Percentiles rank a stretch among this genome's conserved stretches.
These are phyloP conservation scores for Periophthalmodon schlosseri DNA, from an alignment of 2,113 vertebrate genomes.

Conservation along the genomic window DNA sequence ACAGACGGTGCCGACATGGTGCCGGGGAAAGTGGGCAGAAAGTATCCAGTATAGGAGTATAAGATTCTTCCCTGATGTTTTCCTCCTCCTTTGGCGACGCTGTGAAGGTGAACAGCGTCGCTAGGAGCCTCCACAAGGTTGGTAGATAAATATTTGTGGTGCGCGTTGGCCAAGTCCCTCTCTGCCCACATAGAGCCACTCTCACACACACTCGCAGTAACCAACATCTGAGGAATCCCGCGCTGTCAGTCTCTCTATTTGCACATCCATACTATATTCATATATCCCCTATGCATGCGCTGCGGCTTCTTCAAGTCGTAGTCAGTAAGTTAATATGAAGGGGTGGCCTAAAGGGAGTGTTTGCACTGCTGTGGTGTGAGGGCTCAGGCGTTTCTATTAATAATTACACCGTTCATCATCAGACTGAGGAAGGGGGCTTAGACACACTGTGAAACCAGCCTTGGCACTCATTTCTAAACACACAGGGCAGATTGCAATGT, in stretches of 20 bases:
- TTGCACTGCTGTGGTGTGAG: not conserved
- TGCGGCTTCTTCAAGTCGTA: conserved; percentile 9
- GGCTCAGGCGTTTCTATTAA: conserved; percentile 42
- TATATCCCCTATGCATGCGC: not conserved
- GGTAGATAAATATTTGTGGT: conserved; percentile 68
- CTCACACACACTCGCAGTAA: not conserved
- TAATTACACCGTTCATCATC: conserved; percentile 64
- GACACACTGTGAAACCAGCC: conserved; percentile 22
- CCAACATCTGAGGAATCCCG: conserved; percentile 14
- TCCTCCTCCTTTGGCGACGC: conserved; percentile 23
- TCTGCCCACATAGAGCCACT: conserved; percentile 19
- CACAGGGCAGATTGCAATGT: conserved; percentile 38
- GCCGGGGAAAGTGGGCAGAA: not conserved
- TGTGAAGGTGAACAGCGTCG: conserved; percentile 19
- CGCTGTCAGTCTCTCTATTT: conserved; percentile 11
- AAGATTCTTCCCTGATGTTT: conserved; percentile 11
- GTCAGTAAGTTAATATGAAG: conserved; percentile 14
- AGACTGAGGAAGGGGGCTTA: conserved; percentile 33
- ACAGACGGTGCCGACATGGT: not conserved
- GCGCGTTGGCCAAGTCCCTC: conserved; percentile 28
- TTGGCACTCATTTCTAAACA: conserved; percentile 26
- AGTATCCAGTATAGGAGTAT: not conserved
- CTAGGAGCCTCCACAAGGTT: conserved; percentile 33
- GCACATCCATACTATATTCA: not conserved
- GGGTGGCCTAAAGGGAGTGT: not conserved